A percentile compares a stretch with the other conserved stretches of the same genome.
Conservation (phyloP, 2,113 vertebrate genomes). For the Plectropomus leopardus region DNA sequence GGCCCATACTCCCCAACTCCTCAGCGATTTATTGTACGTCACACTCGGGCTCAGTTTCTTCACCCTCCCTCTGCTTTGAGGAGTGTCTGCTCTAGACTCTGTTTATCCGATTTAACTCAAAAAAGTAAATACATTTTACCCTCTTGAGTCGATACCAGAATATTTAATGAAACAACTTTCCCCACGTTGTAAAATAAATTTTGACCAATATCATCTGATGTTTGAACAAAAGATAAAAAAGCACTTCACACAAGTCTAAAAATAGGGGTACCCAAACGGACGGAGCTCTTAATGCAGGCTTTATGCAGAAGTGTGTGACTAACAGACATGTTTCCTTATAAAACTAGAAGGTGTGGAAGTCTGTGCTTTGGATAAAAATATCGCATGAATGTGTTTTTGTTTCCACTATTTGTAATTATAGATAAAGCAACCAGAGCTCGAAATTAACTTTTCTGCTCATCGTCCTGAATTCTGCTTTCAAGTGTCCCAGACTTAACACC, state of each 20-base stretch:
- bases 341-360: conserved; percentile 22
- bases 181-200: conserved; percentile 22
- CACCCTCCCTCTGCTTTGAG: conserved; percentile 8
- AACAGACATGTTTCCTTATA: conserved; percentile 24
- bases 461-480: too few species aligned
- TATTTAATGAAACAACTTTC: conserved; percentile 10
- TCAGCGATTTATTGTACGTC: conserved; percentile 40
- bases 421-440: background rate
- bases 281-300: conserved; percentile 59
- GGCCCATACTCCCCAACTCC: conserved; percentile 47
- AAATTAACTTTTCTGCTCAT: too few species aligned
- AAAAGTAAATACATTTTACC: conserved; percentile 33
- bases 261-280: conserved; percentile 56
- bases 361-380: conserved; percentile 21
- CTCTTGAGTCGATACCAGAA: background rate
- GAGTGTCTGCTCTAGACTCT: conserved; percentile 11
- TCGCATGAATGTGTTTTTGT: conserved; percentile 7
- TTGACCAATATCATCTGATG: conserved; percentile 41
- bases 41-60: conserved; percentile 22
- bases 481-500: background rate
- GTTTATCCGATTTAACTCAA: conserved; percentile 24
- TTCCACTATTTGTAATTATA: conserved; percentile 5
- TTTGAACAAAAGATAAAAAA: conserved; percentile 62
- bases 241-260: conserved; percentile 55
- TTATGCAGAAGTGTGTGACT: conserved; percentile 43